These are phyloP conservation scores for Corynorhinus townsendii DNA, from an alignment of 2,113 vertebrate genomes.

Conservation along the genomic window DNA sequence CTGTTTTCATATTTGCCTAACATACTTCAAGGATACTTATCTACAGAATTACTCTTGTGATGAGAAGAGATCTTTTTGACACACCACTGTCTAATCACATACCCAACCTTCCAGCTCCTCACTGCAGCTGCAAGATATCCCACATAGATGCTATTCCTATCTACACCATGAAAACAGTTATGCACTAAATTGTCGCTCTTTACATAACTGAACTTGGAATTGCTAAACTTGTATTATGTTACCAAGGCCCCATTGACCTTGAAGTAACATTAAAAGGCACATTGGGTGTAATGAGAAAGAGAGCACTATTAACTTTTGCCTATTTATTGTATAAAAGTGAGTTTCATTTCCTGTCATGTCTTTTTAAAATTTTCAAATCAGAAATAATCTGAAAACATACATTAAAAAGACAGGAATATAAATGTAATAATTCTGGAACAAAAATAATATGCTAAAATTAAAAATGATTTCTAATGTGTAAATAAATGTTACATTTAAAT, in stretches of 20 bases:
- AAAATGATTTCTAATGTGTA: neutral
- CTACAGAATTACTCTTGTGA: conserved; percentile 50
- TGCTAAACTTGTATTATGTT: neutral
- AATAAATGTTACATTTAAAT: neutral
- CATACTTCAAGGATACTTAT: conserved; percentile 59
- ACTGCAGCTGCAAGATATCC: conserved; percentile 27
- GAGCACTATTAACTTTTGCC: neutral
- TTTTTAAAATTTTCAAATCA: neutral
- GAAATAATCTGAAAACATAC: rapidly evolving
- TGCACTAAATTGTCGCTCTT: conserved; percentile 64
- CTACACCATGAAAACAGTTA: conserved; percentile 23
- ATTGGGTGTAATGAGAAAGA: neutral
- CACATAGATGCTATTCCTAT: conserved; percentile 30
- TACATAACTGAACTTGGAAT: neutral
- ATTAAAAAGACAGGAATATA: neutral
- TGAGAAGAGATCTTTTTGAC: conserved; percentile 57
- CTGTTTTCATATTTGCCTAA: conserved; percentile 69
- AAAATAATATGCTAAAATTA: neutral
- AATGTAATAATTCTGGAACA: neutral
- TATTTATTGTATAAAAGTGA: neutral
- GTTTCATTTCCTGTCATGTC: neutral
- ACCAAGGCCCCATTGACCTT: neutral
- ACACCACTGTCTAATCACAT: conserved; percentile 64
- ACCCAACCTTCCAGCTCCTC: conserved; percentile 47
- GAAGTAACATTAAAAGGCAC: neutral